Base-by-base conservation (phyloP, 2,797 vertebrate genomes). In the Hyperoplus lanceolatus region DNA sequence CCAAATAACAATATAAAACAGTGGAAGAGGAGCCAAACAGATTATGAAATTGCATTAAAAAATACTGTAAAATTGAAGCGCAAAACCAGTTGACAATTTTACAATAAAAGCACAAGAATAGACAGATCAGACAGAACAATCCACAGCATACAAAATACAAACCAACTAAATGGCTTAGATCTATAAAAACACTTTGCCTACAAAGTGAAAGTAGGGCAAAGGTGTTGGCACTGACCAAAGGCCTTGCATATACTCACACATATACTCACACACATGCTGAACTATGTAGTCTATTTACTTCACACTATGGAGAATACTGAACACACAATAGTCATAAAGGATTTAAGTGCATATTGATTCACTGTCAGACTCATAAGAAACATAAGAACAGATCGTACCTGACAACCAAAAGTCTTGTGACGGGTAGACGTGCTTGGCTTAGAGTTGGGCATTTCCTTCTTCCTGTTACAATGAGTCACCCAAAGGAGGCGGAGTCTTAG, bases 381-480 rank as follows among this genome's bases (percentile, higher is more conserved):
- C 46, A 14, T 60, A 12, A 9, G 3, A 85, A 60, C 29, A 12
- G 73, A 50, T 83, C 82, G n/a, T 73, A 90, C 89, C 85, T 85
- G 50, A 45, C 13, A 79, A 4, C 13, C 9, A 10, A 4, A 29
- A 50, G n/a, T 55, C 51, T 21, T 41, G 43, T 68, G 21, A 61
- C 49, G 73, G 49, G 45, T 16, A 18, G 8, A n/a, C 43, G 60
- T 21, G 45, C 15, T 36, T 6, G n/a, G 15, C 5, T 41, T 48
- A 0, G 16, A 65, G 29, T 29, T 29, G 29, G 29, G 1, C 64
- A 74, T 85, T 94, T 94, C 88, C 93, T 90, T 51, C 67, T 93
- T 92, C 87, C 88, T 87, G 82, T 85, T 85, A 3, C 80, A 79
- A 4, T 80, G 82, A 84, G 84, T 92, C 91, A 89, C 36, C 5